Base-by-base conservation (phyloP, 2,797 vertebrate species). In the Erpetoichthys calabaricus region DNA sequence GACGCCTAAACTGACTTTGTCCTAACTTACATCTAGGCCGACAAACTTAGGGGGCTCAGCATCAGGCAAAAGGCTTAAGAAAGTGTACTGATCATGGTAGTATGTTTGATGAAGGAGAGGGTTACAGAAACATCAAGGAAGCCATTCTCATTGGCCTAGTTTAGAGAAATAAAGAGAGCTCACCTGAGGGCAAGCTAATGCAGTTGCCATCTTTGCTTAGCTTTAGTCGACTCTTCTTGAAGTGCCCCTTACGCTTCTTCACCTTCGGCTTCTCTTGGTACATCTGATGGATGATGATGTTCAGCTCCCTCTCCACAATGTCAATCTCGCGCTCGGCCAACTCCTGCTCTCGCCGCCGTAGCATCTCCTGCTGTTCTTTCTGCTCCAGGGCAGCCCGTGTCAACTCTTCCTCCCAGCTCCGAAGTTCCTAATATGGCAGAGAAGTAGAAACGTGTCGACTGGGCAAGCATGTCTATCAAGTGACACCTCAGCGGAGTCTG, bases 131-230 rank as follows among this genome's bases (percentile, higher is more conserved):
- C 25, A 25, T 25, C 25, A 25, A 25, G 25, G 25, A 25, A 25
- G 25, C 25, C 25, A 25, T 25, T 25, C 2, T 25, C 25, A 25
- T 25, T 25, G 25, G 25, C 25, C 25, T 25, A 25, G 25, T 25
- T 25, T 25, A 25, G 25, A 25, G 25, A 25, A 25, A 25, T 25
- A 25, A 25, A 25, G 25, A 25, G 25, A 25, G 25, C 25, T 25
- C 85, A 95, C 92, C 91, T 53, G 91, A 95, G 65, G 92, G 91
- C 75, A 95, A 83, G 68, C 91, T 92, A 77, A 95, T 94, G 68
- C 80, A 80, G 80, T 86, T 90, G 58, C 90, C 84, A 73, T 95
- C 90, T n/a, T 88, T 73, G 69, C 80, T 79, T 55, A 91, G 83
- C 70, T 86, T 89, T 57, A 90, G 78, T 1, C 88, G 74, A 70